A percentile compares a stretch with the other conserved stretches of the same genome.
phyloP scores from a whole-genome alignment of 2,888 invertebrate species.

The Pristionchus entomophagus region DNA sequence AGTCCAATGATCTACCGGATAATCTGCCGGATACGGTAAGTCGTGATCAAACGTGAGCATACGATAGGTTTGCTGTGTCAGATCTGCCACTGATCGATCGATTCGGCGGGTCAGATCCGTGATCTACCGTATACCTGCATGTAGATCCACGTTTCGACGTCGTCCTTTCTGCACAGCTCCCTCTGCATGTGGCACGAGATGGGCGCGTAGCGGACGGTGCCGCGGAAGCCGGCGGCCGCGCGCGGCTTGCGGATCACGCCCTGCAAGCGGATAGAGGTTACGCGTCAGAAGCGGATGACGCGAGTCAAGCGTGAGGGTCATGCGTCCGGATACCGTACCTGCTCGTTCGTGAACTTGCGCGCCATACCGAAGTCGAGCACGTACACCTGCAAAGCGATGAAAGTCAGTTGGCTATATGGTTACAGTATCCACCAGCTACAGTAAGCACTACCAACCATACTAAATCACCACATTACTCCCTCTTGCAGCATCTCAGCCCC shows the following conservation, averaged over 20 bases:
- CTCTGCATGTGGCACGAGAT: constrained; percentile 70
- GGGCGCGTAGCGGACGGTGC: constrained; percentile 71
- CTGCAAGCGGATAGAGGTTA: constrained; percentile 49
- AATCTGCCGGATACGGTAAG: no score
- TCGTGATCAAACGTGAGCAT: no score
- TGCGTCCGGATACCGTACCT: no score
- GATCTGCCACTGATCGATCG: neutral
- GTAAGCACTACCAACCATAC: no score
- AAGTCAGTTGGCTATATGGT: no score
- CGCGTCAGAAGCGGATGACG: neutral
- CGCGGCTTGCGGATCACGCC: constrained; percentile 70
- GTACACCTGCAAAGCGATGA: constrained; percentile 35
- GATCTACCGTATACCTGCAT: constrained; percentile 53
- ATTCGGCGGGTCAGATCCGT: neutral
- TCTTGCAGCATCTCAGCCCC: no score
- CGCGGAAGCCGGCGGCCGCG: constrained; percentile 71
- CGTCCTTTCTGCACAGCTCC: constrained; percentile 70
- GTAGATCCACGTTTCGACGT: constrained; percentile 65
- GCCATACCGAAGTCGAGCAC: constrained; percentile 50
- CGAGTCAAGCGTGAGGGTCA: no score
- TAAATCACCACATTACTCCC: no score
- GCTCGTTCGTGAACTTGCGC: constrained; percentile 47
- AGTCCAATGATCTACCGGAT: no score
- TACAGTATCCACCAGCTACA: neutral
- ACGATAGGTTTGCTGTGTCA: neutral